Conservation (phyloP, 2,797 vertebrate genomes). For the Gymnoscopelus braueri region DNA sequence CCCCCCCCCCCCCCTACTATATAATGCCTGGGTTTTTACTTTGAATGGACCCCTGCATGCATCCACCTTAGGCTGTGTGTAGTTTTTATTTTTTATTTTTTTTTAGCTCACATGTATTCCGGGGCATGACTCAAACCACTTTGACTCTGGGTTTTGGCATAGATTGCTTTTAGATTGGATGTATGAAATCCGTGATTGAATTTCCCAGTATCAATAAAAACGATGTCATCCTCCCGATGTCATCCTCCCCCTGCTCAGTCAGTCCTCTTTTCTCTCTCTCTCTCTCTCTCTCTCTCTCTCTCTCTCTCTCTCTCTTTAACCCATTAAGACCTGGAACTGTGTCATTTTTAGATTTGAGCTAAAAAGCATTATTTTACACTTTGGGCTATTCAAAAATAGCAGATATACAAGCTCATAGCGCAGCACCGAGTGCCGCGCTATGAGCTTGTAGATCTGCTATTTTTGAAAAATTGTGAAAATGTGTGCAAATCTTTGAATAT, state of each 20-base stretch:
- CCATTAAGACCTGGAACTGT: too few relatives aligned
- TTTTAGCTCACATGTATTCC: constrained; percentile 21
- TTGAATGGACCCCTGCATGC: not conserved
- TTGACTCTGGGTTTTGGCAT: constrained; percentile 27
- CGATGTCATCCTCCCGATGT: constrained; percentile 43
- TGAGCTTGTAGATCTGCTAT: too few relatives aligned
- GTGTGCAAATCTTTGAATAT: too few relatives aligned
- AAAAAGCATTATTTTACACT: too few relatives aligned
- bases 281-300: constrained; percentile 22
- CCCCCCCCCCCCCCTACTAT: too few relatives aligned
- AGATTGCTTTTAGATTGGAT: constrained; percentile 44
- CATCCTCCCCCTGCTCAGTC: constrained; percentile 26
- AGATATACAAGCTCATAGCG: too few relatives aligned
- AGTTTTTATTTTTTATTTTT: not conserved
- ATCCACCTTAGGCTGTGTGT: constrained; percentile 14
- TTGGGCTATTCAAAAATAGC: too few relatives aligned
- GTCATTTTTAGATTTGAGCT: too few relatives aligned
- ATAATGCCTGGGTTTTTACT: too few relatives aligned
- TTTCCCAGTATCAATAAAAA: constrained; percentile 54
- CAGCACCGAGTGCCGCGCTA: too few relatives aligned
- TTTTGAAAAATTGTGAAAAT: too few relatives aligned
- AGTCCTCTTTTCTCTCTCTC: constrained; percentile 27
- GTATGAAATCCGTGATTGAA: constrained; percentile 64
- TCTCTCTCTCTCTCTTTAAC: constrained; percentile 23
- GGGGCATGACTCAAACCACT: constrained; percentile 40